Evolutionary conservation across 2,888 invertebrate species (phyloP).

Genomic region (Hydriomena furcata): DNA sequence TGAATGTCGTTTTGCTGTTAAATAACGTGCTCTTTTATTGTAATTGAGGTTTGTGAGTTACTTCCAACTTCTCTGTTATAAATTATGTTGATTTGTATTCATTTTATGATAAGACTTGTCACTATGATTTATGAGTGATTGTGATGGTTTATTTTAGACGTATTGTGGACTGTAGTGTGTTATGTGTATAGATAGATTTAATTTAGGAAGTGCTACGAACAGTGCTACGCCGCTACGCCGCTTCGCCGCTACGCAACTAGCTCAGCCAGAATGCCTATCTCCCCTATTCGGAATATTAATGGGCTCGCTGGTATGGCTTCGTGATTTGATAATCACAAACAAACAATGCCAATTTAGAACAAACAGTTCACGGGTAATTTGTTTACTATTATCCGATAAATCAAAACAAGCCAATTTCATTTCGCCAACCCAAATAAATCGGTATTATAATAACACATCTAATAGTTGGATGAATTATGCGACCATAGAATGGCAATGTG

Average conservation of each 20-base stretch:
- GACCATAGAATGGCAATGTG: conserved; percentile 25
- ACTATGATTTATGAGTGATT: not conserved
- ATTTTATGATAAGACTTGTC: conserved; percentile 1
- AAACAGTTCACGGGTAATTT: conserved; percentile 38
- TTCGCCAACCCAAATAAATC: conserved; percentile 19
- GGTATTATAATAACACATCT: conserved; percentile 14
- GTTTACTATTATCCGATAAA: conserved; percentile 21
- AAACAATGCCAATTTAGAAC: conserved; percentile 43
- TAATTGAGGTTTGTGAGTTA: conserved; percentile 71
- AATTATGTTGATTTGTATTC: conserved; percentile 23
- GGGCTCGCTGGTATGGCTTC: conserved; percentile 46
- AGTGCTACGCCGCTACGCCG: conserved; percentile 26
- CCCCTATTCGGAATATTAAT: conserved; percentile 61
- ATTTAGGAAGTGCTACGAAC: conserved; percentile 32
- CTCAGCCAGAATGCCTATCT: conserved; percentile 44
- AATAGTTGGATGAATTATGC: conserved; percentile 24
- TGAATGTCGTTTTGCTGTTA: conserved; percentile 83
- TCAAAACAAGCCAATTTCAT: conserved; percentile 24
- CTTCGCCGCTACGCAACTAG: conserved; percentile 52
- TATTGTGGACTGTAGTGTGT: too few species aligned
- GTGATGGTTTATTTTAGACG: too few species aligned
- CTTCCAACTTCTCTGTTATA: conserved; percentile 47
- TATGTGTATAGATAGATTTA: too few species aligned
- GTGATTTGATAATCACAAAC: conserved; percentile 56
- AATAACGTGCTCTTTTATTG: conserved; percentile 80